Evolutionary conservation across 2,797 vertebrate species (phyloP).

Genomic region (Smutsia gigantea): DNA sequence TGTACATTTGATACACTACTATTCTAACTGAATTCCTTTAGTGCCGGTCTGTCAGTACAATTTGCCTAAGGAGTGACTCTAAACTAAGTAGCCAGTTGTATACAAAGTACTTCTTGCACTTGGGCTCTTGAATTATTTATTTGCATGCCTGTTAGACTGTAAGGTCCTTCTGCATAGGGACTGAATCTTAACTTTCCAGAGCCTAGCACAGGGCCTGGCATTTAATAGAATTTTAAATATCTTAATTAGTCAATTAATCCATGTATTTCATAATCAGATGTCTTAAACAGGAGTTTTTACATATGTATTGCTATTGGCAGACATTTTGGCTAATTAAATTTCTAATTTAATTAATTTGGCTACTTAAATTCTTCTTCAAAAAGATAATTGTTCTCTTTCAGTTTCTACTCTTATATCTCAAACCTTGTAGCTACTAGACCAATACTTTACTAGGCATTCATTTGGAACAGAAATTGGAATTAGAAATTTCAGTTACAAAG

Average conservation of each 20-base stretch:
- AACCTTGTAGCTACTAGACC: not conserved
- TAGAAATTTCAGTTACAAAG: not conserved
- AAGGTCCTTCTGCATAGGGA: not conserved
- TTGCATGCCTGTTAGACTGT: not conserved
- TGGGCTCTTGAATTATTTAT: not conserved
- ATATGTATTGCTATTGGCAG: constrained; percentile 14
- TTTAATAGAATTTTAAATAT: constrained; percentile 15
- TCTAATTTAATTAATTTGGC: not conserved
- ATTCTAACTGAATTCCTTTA: not conserved
- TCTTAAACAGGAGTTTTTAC: not conserved
- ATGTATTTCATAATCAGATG: constrained; percentile 28
- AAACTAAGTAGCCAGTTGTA: not conserved
- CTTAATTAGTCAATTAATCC: not conserved
- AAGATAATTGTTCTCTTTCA: not conserved
- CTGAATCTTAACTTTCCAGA: constrained; percentile 45
- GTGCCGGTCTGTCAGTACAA: not conserved
- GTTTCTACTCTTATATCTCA: constrained; percentile 17
- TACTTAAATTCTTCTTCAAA: not conserved
- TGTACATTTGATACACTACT: not conserved
- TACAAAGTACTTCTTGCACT: not conserved
- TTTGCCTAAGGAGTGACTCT: not conserved
- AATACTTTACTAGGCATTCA: not conserved
- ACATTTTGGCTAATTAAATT: constrained; percentile 14
- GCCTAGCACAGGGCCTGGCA: not conserved
- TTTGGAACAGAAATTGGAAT: constrained; percentile 12